These are phyloP conservation scores for Leptopilina myrica DNA, from an alignment of 2,888 invertebrate genomes.

Conservation along the genomic window DNA sequence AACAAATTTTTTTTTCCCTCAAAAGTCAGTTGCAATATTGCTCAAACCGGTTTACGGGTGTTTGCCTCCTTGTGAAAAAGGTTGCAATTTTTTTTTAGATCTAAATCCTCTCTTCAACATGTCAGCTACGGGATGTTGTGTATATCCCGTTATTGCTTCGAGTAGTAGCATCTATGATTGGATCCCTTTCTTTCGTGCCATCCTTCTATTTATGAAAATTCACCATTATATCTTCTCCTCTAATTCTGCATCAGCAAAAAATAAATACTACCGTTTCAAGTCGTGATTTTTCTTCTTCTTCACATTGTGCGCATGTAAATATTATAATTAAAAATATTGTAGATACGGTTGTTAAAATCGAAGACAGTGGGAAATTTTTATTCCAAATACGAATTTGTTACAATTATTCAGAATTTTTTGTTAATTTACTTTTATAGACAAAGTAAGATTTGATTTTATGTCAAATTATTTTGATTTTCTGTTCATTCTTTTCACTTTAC, in stretches of 20 bases:
- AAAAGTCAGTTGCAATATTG: neutral
- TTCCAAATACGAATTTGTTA: too few relatives aligned
- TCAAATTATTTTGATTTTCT: too few relatives aligned
- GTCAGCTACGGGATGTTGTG: constrained; percentile 2
- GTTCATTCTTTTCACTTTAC: too few relatives aligned
- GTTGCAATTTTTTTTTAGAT: constrained; percentile 12
- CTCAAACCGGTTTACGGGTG: constrained; percentile 24
- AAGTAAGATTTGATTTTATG: too few relatives aligned
- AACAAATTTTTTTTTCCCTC: neutral
- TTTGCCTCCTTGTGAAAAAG: constrained; percentile 20
- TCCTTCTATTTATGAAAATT: neutral
- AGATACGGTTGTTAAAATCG: too few relatives aligned
- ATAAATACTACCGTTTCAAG: too few relatives aligned
- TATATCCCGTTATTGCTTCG: constrained; percentile 19
- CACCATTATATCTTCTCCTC: neutral
- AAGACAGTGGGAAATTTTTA: too few relatives aligned
- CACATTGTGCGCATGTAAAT: too few relatives aligned
- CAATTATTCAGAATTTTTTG: too few relatives aligned
- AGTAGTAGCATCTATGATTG: constrained; percentile 3
- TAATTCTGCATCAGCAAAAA: neutral
- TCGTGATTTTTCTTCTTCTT: too few relatives aligned
- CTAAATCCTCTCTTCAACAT: constrained; percentile 17
- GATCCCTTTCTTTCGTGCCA: neutral
- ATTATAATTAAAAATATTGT: too few relatives aligned
- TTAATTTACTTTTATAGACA: too few relatives aligned